A percentile compares a stretch with the other conserved stretches of the same genome.
Evolutionary conservation across 2,888 invertebrate genomes (phyloP).

Genomic region (Invenusta paracnida): DNA sequence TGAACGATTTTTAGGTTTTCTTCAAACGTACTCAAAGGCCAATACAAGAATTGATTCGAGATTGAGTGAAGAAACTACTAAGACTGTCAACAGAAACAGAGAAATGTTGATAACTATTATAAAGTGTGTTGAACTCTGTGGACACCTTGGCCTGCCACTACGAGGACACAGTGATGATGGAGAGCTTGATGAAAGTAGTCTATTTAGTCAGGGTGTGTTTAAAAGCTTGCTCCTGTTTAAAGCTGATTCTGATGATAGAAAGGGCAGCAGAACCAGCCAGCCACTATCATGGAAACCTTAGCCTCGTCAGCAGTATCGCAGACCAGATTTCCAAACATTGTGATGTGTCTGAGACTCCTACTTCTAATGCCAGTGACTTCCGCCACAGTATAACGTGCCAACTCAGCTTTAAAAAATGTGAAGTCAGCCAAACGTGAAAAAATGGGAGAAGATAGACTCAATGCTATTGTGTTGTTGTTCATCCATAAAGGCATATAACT

Average conservation of each 20-base stretch:
- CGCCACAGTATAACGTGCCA: too few relatives aligned
- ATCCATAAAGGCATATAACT: too few relatives aligned
- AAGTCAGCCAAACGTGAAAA: too few relatives aligned
- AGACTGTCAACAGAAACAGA: neutral
- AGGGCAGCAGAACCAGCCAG: too few relatives aligned
- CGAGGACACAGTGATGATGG: neutral
- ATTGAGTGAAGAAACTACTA: neutral
- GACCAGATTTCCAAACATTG: too few relatives aligned
- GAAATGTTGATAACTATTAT: neutral
- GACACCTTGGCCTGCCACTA: neutral
- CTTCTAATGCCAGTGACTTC: too few relatives aligned
- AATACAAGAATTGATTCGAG: neutral
- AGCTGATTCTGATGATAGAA: neutral
- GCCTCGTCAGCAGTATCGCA: too few relatives aligned
- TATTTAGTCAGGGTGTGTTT: neutral
- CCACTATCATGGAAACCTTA: too few relatives aligned
- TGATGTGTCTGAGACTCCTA: too few relatives aligned
- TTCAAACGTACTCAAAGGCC: neutral
- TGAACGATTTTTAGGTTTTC: neutral
- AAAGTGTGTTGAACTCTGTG: neutral
- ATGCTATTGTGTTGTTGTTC: too few relatives aligned
- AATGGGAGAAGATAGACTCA: too few relatives aligned
- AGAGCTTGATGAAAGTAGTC: neutral
- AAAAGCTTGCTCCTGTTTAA: neutral
- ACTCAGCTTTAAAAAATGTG: too few relatives aligned